Percentiles rank a stretch among this genome's conserved stretches.
Evolutionary conservation across 23 tunicate genomes (phyloP).

Genomic region (Aplidium turbinatum): DNA sequence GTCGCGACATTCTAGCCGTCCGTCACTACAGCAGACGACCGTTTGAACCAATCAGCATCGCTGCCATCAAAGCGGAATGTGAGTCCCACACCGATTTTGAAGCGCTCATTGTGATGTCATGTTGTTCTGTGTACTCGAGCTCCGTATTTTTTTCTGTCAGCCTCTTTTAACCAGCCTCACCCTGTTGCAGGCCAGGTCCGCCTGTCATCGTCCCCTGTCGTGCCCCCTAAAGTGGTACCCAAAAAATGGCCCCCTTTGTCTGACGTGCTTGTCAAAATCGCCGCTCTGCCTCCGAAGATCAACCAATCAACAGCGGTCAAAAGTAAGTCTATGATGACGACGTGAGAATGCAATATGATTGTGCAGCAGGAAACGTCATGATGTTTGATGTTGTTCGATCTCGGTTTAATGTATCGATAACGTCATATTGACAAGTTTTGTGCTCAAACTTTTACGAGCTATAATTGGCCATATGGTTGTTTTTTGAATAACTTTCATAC

Average conservation of each 20-base stretch:
- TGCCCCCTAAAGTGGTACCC: conserved; percentile 20
- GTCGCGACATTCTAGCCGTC: conserved; percentile 61
- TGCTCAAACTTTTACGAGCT: no score
- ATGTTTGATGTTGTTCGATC: no score
- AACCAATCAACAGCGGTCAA: conserved; percentile 19
- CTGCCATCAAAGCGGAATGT: conserved; percentile 91
- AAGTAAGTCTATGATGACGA: conserved; percentile 28
- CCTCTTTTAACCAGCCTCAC: not conserved
- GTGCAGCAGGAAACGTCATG: not conserved
- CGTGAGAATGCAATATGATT: not conserved
- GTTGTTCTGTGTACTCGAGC: not conserved
- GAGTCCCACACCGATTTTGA: conserved; percentile 19
- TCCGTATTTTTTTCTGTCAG: not conserved
- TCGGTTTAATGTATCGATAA: no score
- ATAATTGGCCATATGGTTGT: no score
- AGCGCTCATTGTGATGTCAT: not conserved
- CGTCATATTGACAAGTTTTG: no score
- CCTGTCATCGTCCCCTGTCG: conserved; percentile 41
- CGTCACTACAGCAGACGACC: conserved; percentile 78
- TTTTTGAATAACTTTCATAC: no score
- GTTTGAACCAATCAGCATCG: conserved; percentile 72
- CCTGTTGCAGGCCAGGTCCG: conserved; percentile 78
- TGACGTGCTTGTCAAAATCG: conserved; percentile 33
- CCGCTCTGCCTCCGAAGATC: conserved; percentile 33
- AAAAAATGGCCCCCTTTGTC: conserved; percentile 72